Conservation (phyloP, 1,140 invertebrate genomes). For the Oscheius sp. region DNA sequence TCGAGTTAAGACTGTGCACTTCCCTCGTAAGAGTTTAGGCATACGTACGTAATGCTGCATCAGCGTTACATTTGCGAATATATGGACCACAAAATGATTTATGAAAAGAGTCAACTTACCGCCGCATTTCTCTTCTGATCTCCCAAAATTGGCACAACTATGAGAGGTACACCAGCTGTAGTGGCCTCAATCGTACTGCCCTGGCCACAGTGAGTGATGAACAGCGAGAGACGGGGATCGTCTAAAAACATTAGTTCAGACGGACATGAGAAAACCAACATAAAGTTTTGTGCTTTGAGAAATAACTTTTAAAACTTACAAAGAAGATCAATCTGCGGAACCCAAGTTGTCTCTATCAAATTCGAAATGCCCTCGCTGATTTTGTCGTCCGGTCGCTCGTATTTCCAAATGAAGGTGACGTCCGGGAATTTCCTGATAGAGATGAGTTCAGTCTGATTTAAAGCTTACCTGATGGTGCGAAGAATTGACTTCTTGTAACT, state of each 20-base stretch:
- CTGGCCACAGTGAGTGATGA: conserved; percentile 1
- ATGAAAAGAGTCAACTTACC: neutral
- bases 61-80: too few relatives aligned
- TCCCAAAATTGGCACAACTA: conserved; percentile 1
- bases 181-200: neutral
- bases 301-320: conserved; percentile 22
- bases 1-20: too few relatives aligned
- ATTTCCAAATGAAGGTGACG: conserved; percentile 45
- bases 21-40: too few relatives aligned
- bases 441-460: too few relatives aligned
- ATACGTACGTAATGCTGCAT: too few relatives aligned
- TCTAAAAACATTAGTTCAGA: neutral
- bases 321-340: conserved; percentile 42
- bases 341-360: conserved; percentile 29
- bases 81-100: neutral
- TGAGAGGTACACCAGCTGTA: neutral
- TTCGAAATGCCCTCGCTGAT: conserved; percentile 12
- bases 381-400: conserved; percentile 31
- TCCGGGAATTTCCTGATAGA: too few relatives aligned
- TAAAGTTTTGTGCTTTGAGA: too few relatives aligned
- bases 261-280: neutral
- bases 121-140: neutral
- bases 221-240: neutral
- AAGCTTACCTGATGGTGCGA: too few relatives aligned
- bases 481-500: too few relatives aligned